Conservation (phyloP, 2,113 vertebrate species). For the Ctenomys sociabilis region DNA sequence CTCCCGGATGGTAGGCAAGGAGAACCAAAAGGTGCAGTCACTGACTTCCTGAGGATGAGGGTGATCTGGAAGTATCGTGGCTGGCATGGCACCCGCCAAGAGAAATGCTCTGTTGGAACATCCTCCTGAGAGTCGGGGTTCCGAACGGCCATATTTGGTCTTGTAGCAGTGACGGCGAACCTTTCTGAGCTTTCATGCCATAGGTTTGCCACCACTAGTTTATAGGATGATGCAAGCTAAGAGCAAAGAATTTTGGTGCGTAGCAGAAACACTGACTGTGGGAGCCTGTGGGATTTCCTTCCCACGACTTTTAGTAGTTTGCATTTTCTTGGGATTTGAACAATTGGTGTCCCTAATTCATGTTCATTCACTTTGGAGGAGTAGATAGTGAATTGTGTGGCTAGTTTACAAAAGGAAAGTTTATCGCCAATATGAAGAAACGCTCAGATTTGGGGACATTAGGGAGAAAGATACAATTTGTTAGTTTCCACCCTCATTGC, state of each 20-base stretch:
- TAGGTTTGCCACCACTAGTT: not conserved
- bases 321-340: not conserved
- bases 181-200: not conserved
- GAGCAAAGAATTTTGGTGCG: not conserved
- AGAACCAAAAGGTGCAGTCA: not conserved
- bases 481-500: not conserved
- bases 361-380: not conserved
- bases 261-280: not conserved
- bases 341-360: not conserved
- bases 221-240: not conserved
- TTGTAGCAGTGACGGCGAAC: not conserved
- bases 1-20: not conserved
- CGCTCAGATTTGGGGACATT: not conserved
- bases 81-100: not conserved
- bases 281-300: not conserved
- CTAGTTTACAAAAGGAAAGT: not conserved
- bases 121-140: not conserved
- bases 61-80: not conserved
- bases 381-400: not conserved
- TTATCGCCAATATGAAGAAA: not conserved
- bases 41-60: not conserved
- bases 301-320: not conserved
- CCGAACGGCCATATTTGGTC: not conserved
- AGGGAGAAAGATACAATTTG: not conserved
- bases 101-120: not conserved